These are phyloP conservation scores for Lacanobia wlatinum DNA, from an alignment of 2,888 invertebrate species.

Conservation along the genomic window DNA sequence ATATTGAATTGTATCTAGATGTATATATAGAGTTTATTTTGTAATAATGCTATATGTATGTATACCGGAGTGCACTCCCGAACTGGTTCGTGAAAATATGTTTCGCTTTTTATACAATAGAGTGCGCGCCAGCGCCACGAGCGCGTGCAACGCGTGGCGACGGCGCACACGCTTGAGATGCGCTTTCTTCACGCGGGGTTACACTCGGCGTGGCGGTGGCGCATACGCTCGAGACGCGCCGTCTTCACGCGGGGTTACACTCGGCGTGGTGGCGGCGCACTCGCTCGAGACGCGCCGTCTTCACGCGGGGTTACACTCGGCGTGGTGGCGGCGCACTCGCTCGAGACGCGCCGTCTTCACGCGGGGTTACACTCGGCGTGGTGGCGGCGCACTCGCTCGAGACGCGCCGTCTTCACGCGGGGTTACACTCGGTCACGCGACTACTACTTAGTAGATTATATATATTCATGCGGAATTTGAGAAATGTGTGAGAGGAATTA, in stretches of 20 bases:
- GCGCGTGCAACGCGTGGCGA: neutral
- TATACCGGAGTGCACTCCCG: conserved; percentile 43
- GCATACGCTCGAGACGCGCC: conserved; percentile 6
- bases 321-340: neutral
- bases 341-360: conserved; percentile 21
- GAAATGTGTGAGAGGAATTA: conserved; percentile 70
- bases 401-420: conserved; percentile 22
- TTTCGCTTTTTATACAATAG: conserved; percentile 46
- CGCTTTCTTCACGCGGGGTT: conserved; percentile 18
- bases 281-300: conserved; percentile 8
- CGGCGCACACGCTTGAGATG: neutral
- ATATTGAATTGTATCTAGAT: conserved; percentile 70
- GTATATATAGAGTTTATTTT: conserved; percentile 81
- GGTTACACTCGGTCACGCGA: conserved; percentile 15
- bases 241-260: conserved; percentile 13
- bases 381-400: neutral
- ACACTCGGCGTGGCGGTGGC: neutral
- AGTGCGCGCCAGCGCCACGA: neutral
- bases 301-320: conserved; percentile 14
- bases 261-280: conserved; percentile 1
- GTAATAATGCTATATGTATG: conserved; percentile 72
- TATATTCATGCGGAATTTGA: conserved; percentile 56
- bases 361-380: conserved; percentile 1
- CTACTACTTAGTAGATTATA: conserved; percentile 46
- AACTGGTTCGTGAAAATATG: conserved; percentile 46